A percentile compares a stretch with the other conserved stretches of the same genome.
Conservation (phyloP, 1,140 invertebrate species). For the honey bee (Apis mellifera) region Amel_HAv3.1 CM009931.2:19831001-19831500, state of each 20-base stretch:
- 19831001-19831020: no score
- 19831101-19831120: constrained; percentile 17
- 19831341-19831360: constrained; percentile 67
- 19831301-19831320: constrained; percentile 7
- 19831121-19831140: constrained; percentile 60
- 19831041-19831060: neutral
- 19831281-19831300: constrained; percentile 67
- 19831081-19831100: neutral
- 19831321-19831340: constrained; percentile 60
- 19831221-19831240: constrained; percentile 60
- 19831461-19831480: neutral
- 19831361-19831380: constrained; percentile 53
- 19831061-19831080: neutral
- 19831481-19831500: constrained; percentile 8
- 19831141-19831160: constrained; percentile 46
- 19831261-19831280: constrained; percentile 66
- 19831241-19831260: constrained; percentile 70
- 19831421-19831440: constrained; percentile 66
- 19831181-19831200: constrained; percentile 56
- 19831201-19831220: constrained; percentile 49
- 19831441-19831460: constrained; percentile 17
- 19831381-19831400: constrained; percentile 61
- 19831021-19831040: neutral
- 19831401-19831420: constrained; percentile 63
- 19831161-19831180: constrained; percentile 53